phyloP scores from a whole-genome alignment of 2,113 vertebrate genomes.

The Steatornis caripensis region DNA sequence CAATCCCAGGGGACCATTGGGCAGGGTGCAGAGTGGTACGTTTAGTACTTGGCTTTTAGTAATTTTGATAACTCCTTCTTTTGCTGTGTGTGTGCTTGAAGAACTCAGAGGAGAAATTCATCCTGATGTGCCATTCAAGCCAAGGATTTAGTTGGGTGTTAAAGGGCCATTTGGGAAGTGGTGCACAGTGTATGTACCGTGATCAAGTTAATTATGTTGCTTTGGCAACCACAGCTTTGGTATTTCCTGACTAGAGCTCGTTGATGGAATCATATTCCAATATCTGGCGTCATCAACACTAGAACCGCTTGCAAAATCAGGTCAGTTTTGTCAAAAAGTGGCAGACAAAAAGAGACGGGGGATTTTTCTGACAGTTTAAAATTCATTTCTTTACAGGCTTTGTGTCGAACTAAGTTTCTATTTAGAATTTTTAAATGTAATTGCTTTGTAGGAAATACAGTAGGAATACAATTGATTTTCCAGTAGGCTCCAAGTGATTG shows the following conservation, averaged over 20 bases:
- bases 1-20: not conserved
- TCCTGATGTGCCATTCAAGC: not conserved
- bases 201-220: slow-evolving; percentile 57
- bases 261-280: slow-evolving; percentile 56
- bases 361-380: not conserved
- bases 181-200: not conserved
- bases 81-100: not conserved
- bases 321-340: not conserved
- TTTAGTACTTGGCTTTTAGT: not conserved
- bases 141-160: not conserved
- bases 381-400: not conserved
- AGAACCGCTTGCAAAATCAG: not conserved
- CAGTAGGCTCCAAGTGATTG: not conserved
- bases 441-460: not conserved
- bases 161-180: slow-evolving; percentile 10
- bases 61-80: not conserved
- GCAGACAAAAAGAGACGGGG: not conserved
- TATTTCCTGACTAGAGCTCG: slow-evolving; percentile 39
- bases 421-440: not conserved
- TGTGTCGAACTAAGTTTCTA: not conserved
- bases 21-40: not conserved
- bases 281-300: not conserved
- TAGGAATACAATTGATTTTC: not conserved
- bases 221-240: slow-evolving; percentile 53
- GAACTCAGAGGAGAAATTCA: not conserved